A percentile compares a stretch with the other conserved stretches of the same genome.
Conservation (phyloP, 2,888 invertebrate genomes). For the Dermolepida albohirtum region DNA sequence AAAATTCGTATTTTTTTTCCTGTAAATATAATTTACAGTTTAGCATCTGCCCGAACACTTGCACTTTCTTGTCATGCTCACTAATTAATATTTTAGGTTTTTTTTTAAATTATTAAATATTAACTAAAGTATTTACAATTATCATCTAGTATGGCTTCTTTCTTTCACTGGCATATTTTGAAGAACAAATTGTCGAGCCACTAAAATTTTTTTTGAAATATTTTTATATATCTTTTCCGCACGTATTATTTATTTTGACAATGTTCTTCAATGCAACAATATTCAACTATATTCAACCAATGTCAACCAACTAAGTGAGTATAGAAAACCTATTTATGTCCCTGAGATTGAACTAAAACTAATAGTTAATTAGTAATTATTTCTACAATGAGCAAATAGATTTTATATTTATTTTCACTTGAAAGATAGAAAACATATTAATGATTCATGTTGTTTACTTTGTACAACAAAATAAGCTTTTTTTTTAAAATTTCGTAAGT, state of each 20-base stretch:
- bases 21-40: slow-evolving; percentile 12
- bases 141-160: slow-evolving; percentile 32
- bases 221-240: not conserved
- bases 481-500: not conserved
- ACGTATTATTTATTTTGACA: slow-evolving; percentile 11
- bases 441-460: not conserved
- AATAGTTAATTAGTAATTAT: slow-evolving; percentile 29
- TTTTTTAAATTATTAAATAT: not conserved
- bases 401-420: slow-evolving; percentile 14
- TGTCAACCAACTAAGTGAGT: slow-evolving; percentile 29
- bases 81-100: slow-evolving; percentile 5
- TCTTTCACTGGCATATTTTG: slow-evolving; percentile 30
- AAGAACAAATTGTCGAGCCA: slow-evolving; percentile 11
- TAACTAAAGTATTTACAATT: slow-evolving; percentile 24
- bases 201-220: no score
- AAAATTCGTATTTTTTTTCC: slow-evolving; percentile 8
- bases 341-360: slow-evolving; percentile 42
- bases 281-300: slow-evolving; percentile 3
- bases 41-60: not conserved
- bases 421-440: slow-evolving; percentile 7
- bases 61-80: slow-evolving; percentile 13
- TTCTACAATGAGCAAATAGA: slow-evolving; percentile 40
- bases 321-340: slow-evolving; percentile 38
- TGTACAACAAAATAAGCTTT: not conserved
- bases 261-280: slow-evolving; percentile 17